Percentiles rank a stretch among this genome's conserved stretches.
These are phyloP conservation scores for Venustoraphidia nigricollis DNA, from an alignment of 2,888 invertebrate genomes.

Conservation along the genomic window DNA sequence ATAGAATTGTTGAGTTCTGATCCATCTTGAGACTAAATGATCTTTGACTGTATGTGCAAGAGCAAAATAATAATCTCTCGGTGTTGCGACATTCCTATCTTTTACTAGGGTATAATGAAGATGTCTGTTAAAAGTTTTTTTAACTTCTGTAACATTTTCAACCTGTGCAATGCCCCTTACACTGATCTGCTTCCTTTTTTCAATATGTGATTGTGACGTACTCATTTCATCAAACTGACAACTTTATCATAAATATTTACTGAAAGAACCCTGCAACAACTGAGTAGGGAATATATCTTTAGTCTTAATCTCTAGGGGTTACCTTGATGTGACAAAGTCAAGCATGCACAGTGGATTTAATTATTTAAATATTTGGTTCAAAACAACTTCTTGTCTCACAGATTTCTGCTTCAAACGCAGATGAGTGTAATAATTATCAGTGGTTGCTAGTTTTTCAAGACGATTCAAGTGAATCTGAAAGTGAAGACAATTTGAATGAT, in stretches of 20 bases:
- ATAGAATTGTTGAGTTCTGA: conserved; percentile 97
- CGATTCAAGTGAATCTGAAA: conserved; percentile 28
- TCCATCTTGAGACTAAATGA: conserved; percentile 97
- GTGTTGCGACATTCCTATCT: conserved; percentile 96
- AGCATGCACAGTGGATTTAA: no score
- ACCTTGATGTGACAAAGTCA: conserved; percentile 10
- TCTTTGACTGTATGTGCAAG: conserved; percentile 96
- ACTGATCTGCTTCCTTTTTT: conserved; percentile 93
- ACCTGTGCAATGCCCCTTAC: conserved; percentile 94
- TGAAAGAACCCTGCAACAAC: no score
- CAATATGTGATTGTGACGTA: conserved; percentile 59
- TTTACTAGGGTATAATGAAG: conserved; percentile 98
- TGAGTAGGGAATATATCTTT: no score
- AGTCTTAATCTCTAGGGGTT: conserved; percentile 4
- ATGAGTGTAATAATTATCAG: conserved; percentile 27
- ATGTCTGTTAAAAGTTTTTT: conserved; percentile 97
- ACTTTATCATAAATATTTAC: no score
- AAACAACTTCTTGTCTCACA: conserved; percentile 41
- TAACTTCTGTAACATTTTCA: conserved; percentile 92
- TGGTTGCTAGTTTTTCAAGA: conserved; percentile 38
- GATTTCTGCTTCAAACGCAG: conserved; percentile 26
- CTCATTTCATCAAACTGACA: conserved; percentile 39
- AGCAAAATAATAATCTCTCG: conserved; percentile 95
- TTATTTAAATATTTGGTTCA: no score
- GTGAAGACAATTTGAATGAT: conserved; percentile 18